Evolutionary conservation across 2,113 vertebrate genomes (phyloP), one percentile per base, ranked within the genome.

Genomic region (Albula goreensis): DNA sequence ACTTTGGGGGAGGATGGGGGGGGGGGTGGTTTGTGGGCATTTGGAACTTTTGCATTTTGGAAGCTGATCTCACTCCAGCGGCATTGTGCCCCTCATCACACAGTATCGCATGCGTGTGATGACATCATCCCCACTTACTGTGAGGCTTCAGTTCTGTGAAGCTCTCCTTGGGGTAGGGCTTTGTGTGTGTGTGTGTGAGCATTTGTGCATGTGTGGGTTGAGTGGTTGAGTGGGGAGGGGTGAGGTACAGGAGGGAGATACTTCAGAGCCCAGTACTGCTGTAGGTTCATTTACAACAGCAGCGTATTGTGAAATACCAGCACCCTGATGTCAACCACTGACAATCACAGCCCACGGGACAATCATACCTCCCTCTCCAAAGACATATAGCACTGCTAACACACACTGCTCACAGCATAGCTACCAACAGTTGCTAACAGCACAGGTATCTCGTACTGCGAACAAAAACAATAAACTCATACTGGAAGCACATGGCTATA

Each of bases 291-390:
- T 83, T 90, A 86, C 88, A 89, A 85, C 86, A 88, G 87, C 88
- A 89, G 88, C 79, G 86, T 80, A 74, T 77, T 92, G 86, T 91
- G 89, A 93, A 94, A 95, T 94, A 92, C 91, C 92, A 93, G 91
- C 89, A 90, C 90, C 86, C 87, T 93, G 90, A 94, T 91, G 92
- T 94, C 92, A 94, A 78, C 74, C 56, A 74, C 82, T 79, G 48
- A 85, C 83, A 83, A 79, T 70, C 83, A 74, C 15, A 63, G 60
- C 17, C 60, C 60, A 63, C 60, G 22, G 60, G 15, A 63, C 4
- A 41, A 49, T 50, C 31, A 41, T 50, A 78, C 2, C 77, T 6
- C 22, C 41, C 9, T 13, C 31, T 15, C 41, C 11, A 78, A 12
- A 48, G 25, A 8, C 41, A 25, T 79, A 50, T 12, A 49, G 77